Conservation (phyloP, 1,140 invertebrate genomes). For the Aleiodes sp. region DNA sequence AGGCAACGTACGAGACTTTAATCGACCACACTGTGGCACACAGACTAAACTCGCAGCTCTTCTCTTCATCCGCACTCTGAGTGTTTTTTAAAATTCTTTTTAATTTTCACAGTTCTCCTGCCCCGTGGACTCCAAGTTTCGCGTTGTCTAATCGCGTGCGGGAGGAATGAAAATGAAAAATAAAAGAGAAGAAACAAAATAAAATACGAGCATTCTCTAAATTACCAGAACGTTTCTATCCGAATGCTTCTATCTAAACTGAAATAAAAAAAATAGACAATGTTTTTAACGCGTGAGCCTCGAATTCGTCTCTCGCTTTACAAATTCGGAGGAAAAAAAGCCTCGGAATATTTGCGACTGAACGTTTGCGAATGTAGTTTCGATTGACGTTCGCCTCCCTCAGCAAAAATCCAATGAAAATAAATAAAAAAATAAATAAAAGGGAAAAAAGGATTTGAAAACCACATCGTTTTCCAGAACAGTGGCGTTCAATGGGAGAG, state of each 20-base stretch:
- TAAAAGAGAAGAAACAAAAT: too few species aligned
- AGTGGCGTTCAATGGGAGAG: slow-evolving; percentile 6
- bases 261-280: neutral
- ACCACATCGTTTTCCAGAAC: slow-evolving; percentile 30
- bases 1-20: slow-evolving; percentile 60
- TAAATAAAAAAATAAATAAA: slow-evolving; percentile 17
- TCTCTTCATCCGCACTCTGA: too few species aligned
- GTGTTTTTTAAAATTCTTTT: too few species aligned
- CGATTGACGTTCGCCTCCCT: slow-evolving; percentile 14
- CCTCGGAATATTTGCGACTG: slow-evolving; percentile 12
- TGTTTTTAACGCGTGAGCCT: neutral
- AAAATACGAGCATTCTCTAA: neutral
- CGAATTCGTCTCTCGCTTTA: slow-evolving; percentile 9
- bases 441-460: slow-evolving; percentile 11
- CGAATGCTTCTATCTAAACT: slow-evolving; percentile 3
- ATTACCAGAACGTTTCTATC: slow-evolving; percentile 10
- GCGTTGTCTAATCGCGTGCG: too few species aligned
- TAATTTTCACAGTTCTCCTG: too few species aligned
- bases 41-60: slow-evolving; percentile 18
- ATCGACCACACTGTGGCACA: slow-evolving; percentile 50
- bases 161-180: too few species aligned
- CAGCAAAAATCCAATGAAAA: slow-evolving; percentile 34
- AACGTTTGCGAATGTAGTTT: slow-evolving; percentile 7
- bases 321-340: neutral
- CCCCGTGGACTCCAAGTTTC: too few species aligned